Conservation (phyloP, 2,113 vertebrate genomes). For the Laticauda colubrina region DNA sequence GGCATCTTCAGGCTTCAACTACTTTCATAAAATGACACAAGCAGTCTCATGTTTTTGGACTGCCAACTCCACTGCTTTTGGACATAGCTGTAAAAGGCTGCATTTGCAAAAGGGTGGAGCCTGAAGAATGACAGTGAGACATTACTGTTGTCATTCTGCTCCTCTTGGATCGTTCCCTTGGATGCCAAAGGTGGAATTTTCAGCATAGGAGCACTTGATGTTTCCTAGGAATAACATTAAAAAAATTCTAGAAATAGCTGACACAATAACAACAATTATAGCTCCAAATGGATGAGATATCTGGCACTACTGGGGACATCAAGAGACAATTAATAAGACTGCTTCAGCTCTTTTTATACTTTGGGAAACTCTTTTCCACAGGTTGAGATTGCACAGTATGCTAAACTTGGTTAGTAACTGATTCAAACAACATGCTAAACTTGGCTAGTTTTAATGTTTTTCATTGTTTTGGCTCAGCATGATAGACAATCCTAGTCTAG, state of each 20-base stretch:
- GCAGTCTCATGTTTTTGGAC: background rate
- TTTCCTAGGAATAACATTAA: background rate
- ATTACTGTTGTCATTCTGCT: background rate
- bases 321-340: background rate
- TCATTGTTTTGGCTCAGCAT: background rate
- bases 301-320: background rate
- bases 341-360: background rate
- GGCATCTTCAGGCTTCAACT: background rate
- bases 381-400: background rate
- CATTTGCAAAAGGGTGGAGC: background rate
- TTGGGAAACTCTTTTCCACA: background rate
- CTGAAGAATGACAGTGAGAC: background rate
- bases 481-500: background rate
- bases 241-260: background rate
- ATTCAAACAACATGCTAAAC: background rate
- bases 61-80: background rate
- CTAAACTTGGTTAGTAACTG: background rate
- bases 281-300: background rate
- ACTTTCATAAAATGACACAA: background rate
- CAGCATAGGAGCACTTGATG: background rate
- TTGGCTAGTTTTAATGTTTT: background rate
- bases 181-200: background rate
- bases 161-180: background rate
- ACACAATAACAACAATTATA: background rate
- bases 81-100: background rate